Base-by-base conservation (phyloP, 1,140 invertebrate species). In the Tribolium madens region DNA sequence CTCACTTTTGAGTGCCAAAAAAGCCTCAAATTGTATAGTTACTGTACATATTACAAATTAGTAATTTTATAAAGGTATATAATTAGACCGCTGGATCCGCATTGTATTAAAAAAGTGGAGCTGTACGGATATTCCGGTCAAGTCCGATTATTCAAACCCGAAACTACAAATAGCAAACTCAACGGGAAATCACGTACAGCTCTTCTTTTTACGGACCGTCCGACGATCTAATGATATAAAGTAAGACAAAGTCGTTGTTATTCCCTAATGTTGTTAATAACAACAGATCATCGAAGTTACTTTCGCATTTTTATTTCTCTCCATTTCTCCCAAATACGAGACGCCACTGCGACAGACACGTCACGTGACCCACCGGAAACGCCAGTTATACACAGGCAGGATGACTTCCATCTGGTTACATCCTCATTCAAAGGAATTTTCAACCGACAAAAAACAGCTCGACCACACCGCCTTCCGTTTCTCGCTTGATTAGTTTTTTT, bases 341-440 rank as follows among this genome's bases (percentile, higher is more conserved):
- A 70, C 46, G 57, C 57, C 36, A 14, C 36, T 31, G 73, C 13
- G 15, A 15, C 13, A 64, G 52, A 75, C 6, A 69, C 15, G 60
- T 81, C 79, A 79, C 78, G 78, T 80, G 80, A 81, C 46, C 46
- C 14, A 72, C 79, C 82, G 82, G 82, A 83, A 83, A 81, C 82
- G 78, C 81, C 79, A 83, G 80, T 83, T 83, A 83, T 81, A 80
- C 71, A 78, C 78, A 78, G 80, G 79, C 81, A 81, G 81, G 82
- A 83, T 83, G 82, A 82, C 80, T 83, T 83, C 82, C 82, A 83
- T 83, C 82, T 83, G 80, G 79, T 77, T 80, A 82, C 81, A 83
- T 83, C 81, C 82, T 82, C 81, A 81, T 83, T 81, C 78, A 79
- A 81, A 79, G 78, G 76, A 82, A 79, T 80, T 81, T 81, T 82